Evolutionary conservation across 2,888 invertebrate species (phyloP).

Genomic region (Clivina fossor): DNA sequence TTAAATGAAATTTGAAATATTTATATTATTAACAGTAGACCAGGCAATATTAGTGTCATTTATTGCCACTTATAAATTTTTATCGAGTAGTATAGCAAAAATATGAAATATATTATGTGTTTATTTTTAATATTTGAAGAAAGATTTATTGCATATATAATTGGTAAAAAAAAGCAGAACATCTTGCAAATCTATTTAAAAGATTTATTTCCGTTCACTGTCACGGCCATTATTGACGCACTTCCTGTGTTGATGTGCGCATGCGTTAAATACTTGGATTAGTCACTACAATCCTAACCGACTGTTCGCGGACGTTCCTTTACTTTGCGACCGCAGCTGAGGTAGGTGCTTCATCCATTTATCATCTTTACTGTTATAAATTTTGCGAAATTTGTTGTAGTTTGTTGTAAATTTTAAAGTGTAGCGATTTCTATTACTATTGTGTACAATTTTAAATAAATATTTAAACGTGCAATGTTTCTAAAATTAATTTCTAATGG

Average conservation of each 20-base stretch:
- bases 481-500: constrained; percentile 20
- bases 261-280: constrained; percentile 7
- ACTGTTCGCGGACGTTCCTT: constrained; percentile 20
- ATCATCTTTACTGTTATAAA: no score
- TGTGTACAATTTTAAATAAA: constrained; percentile 1
- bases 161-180: constrained; percentile 24
- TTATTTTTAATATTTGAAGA: no score
- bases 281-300: constrained; percentile 7
- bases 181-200: no score
- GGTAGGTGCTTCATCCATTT: constrained; percentile 21
- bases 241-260: constrained; percentile 16
- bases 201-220: no score
- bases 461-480: constrained; percentile 12
- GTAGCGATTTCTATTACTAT: not conserved
- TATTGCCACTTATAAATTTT: no score
- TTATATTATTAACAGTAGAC: no score
- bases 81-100: no score
- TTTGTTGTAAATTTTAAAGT: constrained; percentile 8
- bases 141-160: no score
- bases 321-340: constrained; percentile 31
- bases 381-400: not conserved
- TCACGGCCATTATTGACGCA: constrained; percentile 18
- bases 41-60: no score
- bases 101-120: no score
- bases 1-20: no score